A percentile compares a stretch with the other conserved stretches of the same genome.
Conservation (phyloP, 2,797 vertebrate species). For the Melanotaenia trifasciata region DNA sequence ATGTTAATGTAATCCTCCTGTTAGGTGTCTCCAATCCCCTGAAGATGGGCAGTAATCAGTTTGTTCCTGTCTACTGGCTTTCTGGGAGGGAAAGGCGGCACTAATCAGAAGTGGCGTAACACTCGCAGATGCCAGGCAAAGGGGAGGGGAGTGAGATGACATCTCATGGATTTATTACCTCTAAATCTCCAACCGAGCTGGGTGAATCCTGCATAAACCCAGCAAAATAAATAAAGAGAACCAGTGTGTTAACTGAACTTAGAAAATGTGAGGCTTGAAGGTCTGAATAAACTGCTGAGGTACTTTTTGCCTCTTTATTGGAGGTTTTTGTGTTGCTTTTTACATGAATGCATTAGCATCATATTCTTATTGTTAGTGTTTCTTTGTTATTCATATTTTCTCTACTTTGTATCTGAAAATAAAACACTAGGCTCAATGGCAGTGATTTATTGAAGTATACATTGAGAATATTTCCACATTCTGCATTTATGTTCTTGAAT, state of each 20-base stretch:
- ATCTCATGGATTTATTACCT: slow-evolving; percentile 84
- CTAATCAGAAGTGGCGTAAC: slow-evolving; percentile 85
- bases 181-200: slow-evolving; percentile 57
- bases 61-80: slow-evolving; percentile 85
- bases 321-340: slow-evolving; percentile 35
- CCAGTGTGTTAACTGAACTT: slow-evolving; percentile 53
- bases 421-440: background rate
- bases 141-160: slow-evolving; percentile 78
- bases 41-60: slow-evolving; percentile 86
- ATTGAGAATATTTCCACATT: background rate
- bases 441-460: background rate
- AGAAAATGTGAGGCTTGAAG: slow-evolving; percentile 44
- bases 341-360: slow-evolving; percentile 39
- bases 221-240: slow-evolving; percentile 74
- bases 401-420: background rate
- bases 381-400: slow-evolving; percentile 8
- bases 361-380: slow-evolving; percentile 6
- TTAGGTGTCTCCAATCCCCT: slow-evolving; percentile 82
- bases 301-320: slow-evolving; percentile 44
- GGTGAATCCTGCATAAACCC: slow-evolving; percentile 59
- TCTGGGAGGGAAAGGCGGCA: slow-evolving; percentile 76
- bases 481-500: background rate
- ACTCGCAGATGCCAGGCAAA: slow-evolving; percentile 67
- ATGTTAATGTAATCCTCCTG: slow-evolving; percentile 86
- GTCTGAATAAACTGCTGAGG: slow-evolving; percentile 25